Percentiles rank a stretch among this genome's conserved stretches.
These are phyloP conservation scores for Microchrysa polita DNA, from an alignment of 2,888 invertebrate species.

Conservation along the genomic window DNA sequence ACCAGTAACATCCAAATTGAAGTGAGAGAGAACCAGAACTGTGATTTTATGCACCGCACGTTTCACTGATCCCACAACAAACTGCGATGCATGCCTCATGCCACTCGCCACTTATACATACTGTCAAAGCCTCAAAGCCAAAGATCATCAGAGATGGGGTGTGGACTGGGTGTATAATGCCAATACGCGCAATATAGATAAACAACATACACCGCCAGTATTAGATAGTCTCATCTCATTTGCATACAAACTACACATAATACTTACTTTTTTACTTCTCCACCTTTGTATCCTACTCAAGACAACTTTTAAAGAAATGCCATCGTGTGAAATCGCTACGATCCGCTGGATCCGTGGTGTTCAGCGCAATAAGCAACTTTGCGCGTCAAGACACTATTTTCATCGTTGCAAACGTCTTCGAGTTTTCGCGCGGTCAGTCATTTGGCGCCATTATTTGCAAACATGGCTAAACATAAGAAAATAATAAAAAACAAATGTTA, in stretches of 20 bases:
- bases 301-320: constrained; percentile 11
- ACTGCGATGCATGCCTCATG: too few relatives aligned
- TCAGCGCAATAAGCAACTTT: neutral
- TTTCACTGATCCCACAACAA: neutral
- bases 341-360: too few relatives aligned
- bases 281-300: constrained; percentile 21
- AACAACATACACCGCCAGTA: neutral
- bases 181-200: neutral
- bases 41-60: neutral
- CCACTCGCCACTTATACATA: neutral
- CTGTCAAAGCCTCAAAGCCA: neutral
- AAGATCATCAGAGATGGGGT: too few relatives aligned
- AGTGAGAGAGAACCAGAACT: constrained; percentile 16
- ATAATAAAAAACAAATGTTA: neutral
- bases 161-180: too few relatives aligned
- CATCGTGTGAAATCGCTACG: constrained; percentile 7
- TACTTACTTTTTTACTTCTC: too few relatives aligned
- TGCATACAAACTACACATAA: constrained; percentile 22
- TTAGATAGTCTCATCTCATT: neutral
- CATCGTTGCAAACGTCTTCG: neutral
- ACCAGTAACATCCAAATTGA: constrained; percentile 8
- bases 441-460: constrained; percentile 28
- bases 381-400: neutral
- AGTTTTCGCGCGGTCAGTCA: neutral
- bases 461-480: neutral